Percentiles rank a stretch among this genome's conserved stretches.
Conservation (phyloP, 2,888 invertebrate genomes). For the Troides helena region DNA sequence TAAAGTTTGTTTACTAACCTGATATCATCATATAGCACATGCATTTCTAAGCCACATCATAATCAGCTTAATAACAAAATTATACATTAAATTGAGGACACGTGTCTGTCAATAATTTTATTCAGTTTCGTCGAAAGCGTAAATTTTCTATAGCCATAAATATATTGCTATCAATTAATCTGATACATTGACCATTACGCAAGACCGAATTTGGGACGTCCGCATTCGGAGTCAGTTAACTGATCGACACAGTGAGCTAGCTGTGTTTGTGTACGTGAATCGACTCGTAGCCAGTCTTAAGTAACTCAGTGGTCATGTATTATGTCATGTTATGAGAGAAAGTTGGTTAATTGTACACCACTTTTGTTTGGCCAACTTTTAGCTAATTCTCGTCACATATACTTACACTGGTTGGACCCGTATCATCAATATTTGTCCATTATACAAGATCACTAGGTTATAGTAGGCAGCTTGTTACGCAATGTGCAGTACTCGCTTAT, state of each 20-base stretch:
- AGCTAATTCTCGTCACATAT: constrained; percentile 5
- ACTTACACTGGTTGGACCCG: constrained; percentile 6
- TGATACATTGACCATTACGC: constrained; percentile 16
- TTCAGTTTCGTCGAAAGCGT: constrained; percentile 5
- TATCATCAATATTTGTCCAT: constrained; percentile 10
- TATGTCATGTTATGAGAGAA: constrained; percentile 30
- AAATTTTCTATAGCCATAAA: constrained; percentile 7
- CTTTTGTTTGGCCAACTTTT: constrained; percentile 27
- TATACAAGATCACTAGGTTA: constrained; percentile 25
- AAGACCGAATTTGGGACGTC: constrained; percentile 28
- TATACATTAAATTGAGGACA: too few species aligned
- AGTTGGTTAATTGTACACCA: constrained; percentile 23
- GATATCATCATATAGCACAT: too few species aligned
- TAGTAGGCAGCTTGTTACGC: constrained; percentile 8
- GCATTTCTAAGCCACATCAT: too few species aligned
- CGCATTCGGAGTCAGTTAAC: constrained; percentile 24
- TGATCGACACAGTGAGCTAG: constrained; percentile 36
- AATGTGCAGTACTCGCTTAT: not conserved
- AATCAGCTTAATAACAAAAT: too few species aligned
- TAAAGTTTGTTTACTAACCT: too few species aligned
- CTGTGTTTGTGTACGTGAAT: constrained; percentile 37
- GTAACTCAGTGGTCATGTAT: constrained; percentile 27
- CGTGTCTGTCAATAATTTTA: not conserved
- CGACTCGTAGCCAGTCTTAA: constrained; percentile 25
- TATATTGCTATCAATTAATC: constrained; percentile 23